Evolutionary conservation across 2,797 vertebrate species (phyloP).

Genomic region (Halcyon chelicuti): DNA sequence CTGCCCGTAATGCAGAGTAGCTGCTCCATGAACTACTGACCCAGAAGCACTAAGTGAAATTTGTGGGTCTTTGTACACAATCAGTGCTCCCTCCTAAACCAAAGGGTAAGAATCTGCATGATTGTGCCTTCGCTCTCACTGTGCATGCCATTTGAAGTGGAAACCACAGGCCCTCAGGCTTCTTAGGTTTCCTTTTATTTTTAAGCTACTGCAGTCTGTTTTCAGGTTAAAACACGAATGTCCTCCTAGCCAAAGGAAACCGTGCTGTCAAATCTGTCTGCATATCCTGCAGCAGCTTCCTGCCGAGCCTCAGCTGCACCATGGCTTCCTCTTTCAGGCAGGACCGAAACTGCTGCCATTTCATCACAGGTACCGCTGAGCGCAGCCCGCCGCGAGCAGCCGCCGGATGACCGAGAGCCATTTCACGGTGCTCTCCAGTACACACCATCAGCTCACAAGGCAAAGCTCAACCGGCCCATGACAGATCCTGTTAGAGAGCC

Average conservation of each 20-base stretch:
- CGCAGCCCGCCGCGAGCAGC: background rate
- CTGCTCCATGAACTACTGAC: no score
- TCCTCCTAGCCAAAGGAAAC: conserved; percentile 15
- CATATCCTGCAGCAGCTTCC: conserved; percentile 26
- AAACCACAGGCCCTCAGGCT: background rate
- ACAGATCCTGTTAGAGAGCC: background rate
- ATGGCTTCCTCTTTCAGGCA: conserved; percentile 22
- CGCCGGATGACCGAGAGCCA: background rate
- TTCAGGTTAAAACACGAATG: background rate
- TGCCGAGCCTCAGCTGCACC: background rate
- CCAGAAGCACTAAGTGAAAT: background rate
- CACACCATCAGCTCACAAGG: background rate
- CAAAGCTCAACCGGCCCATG: background rate
- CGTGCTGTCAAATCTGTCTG: background rate
- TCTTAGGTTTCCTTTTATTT: background rate
- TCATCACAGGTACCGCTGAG: background rate
- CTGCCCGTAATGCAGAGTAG: background rate
- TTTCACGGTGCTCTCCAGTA: background rate
- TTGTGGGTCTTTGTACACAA: background rate
- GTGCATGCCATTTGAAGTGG: rapidly evolving
- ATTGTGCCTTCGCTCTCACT: background rate
- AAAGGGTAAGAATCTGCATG: background rate
- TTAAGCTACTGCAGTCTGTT: background rate
- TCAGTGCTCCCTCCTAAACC: background rate
- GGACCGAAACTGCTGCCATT: conserved; percentile 11